phyloP scores from a whole-genome alignment of 2,113 vertebrate species.

The Orcinus orca region DNA sequence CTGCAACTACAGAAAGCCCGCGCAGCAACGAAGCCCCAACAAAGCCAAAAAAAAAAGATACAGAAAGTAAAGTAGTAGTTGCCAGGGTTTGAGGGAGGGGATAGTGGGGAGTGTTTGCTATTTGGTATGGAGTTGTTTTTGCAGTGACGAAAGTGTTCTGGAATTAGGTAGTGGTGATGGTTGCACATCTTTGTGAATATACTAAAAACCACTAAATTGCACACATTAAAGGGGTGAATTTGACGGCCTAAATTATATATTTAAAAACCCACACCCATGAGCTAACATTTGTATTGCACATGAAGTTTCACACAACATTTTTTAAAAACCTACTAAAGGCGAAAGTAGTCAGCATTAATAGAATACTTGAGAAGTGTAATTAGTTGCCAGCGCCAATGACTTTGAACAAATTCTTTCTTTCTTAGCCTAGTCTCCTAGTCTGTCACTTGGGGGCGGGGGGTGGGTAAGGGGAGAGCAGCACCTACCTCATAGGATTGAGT shows the following conservation, averaged over 20 bases:
- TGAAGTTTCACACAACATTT: not conserved
- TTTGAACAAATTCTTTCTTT: not conserved
- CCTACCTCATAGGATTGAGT: not conserved
- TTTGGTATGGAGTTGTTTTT: not conserved
- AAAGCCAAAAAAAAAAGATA: not conserved
- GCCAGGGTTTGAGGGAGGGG: not conserved
- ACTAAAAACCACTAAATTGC: not conserved
- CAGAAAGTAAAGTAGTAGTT: not conserved
- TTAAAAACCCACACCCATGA: not conserved
- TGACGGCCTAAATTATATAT: not conserved
- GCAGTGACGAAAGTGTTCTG: not conserved
- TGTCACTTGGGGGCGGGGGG: accelerated
- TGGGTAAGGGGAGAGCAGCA: not conserved
- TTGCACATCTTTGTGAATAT: not conserved
- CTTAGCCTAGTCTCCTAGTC: not conserved
- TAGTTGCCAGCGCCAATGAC: not conserved
- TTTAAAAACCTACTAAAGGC: not conserved
- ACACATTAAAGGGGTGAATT: not conserved
- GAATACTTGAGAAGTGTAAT: not conserved
- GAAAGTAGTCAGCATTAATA: not conserved
- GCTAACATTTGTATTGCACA: not conserved
- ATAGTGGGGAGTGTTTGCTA: not conserved
- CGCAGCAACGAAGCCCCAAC: too few relatives aligned
- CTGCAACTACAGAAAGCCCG: too few relatives aligned
- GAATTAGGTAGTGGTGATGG: not conserved